A percentile compares a stretch with the other conserved stretches of the same genome.
Conservation (phyloP, 2,888 invertebrate species). For the Embidobia sp. region DNA sequence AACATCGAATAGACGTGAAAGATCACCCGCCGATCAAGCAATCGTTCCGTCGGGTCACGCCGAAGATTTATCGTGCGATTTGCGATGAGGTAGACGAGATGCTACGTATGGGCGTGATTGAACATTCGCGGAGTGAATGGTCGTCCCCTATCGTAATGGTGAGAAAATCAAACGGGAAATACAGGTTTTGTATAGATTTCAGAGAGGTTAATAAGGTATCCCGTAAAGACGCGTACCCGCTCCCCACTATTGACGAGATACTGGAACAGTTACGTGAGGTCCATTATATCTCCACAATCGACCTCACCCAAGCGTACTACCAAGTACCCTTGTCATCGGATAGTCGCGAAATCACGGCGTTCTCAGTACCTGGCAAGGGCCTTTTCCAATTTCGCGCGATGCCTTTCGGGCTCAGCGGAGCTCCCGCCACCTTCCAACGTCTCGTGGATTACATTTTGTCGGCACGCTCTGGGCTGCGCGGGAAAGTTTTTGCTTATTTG, state of each 20-base stretch:
- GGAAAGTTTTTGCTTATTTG: constrained; percentile 51
- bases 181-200: constrained; percentile 5
- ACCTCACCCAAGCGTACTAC: constrained; percentile 34
- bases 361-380: constrained; percentile 19
- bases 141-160: constrained; percentile 66
- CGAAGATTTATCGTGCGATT: constrained; percentile 9
- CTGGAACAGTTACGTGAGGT: constrained; percentile 16
- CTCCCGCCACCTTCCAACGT: constrained; percentile 65
- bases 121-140: constrained; percentile 63
- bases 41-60: constrained; percentile 24
- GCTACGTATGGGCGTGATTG: constrained; percentile 69
- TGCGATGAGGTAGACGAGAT: constrained; percentile 71
- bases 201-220: constrained; percentile 55
- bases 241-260: constrained; percentile 18
- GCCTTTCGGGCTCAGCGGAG: constrained; percentile 51
- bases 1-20: not conserved
- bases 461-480: constrained; percentile 61
- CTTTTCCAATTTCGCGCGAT: constrained; percentile 63
- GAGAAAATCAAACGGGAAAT: not conserved
- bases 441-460: constrained; percentile 63
- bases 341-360: constrained; percentile 63
- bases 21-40: constrained; percentile 23
- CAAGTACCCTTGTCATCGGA: constrained; percentile 54
- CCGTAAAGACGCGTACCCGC: constrained; percentile 30
- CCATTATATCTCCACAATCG: constrained; percentile 55